Evolutionary conservation across 2,888 invertebrate genomes (phyloP).

Genomic region (Tipula helvola): DNA sequence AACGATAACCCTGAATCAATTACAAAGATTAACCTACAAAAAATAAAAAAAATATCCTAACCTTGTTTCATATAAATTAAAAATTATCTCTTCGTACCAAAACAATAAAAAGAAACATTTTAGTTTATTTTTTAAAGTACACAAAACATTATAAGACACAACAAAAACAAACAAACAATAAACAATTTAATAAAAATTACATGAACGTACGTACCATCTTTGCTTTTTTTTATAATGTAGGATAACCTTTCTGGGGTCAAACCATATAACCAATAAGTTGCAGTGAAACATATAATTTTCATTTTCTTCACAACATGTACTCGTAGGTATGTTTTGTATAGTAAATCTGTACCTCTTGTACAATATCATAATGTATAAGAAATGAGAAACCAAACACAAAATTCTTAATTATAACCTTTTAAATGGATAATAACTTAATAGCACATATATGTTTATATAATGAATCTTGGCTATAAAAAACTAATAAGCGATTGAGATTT

Average conservation of each 20-base stretch:
- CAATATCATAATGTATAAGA: not conserved
- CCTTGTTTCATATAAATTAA: not conserved
- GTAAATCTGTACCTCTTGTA: not conserved
- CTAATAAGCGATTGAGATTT: not conserved
- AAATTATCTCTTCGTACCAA: not conserved
- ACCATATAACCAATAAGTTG: slow-evolving; percentile 4
- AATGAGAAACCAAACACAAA: not conserved
- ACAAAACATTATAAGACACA: not conserved
- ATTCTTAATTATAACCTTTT: not conserved
- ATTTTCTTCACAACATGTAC: not conserved
- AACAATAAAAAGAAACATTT: not conserved
- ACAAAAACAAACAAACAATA: not conserved
- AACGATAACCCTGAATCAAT: not conserved
- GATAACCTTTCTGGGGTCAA: not conserved
- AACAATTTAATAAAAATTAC: not conserved
- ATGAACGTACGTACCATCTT: not conserved
- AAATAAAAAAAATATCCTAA: not conserved
- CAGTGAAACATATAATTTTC: not conserved
- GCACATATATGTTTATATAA: not conserved
- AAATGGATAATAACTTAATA: slow-evolving; percentile 4
- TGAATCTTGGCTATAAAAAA: not conserved
- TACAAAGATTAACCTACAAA: not conserved
- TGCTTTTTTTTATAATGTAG: not conserved
- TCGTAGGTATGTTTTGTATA: not conserved
- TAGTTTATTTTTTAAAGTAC: not conserved